These are phyloP conservation scores for Agrilus cyanescens DNA, from an alignment of 2,888 invertebrate genomes.

Conservation along the genomic window DNA sequence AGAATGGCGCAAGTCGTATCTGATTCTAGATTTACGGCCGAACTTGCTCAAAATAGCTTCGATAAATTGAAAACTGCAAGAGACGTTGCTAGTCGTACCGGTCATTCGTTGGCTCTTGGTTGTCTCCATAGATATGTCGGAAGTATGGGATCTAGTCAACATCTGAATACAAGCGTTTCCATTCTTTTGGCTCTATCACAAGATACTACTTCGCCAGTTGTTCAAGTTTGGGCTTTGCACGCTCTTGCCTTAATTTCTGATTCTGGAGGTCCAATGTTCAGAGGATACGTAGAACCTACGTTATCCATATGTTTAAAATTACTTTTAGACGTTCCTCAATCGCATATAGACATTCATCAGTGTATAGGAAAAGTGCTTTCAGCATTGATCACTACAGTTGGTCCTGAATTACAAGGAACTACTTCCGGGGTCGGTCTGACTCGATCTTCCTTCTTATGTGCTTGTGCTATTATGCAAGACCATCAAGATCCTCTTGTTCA, in stretches of 20 bases:
- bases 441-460: conserved; percentile 77
- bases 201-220: conserved; percentile 82
- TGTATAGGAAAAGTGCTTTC: conserved; percentile 88
- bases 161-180: conserved; percentile 87
- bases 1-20: conserved; percentile 83
- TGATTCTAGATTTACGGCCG: conserved; percentile 78
- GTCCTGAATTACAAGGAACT: conserved; percentile 90
- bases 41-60: conserved; percentile 80
- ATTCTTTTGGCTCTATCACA: conserved; percentile 89
- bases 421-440: conserved; percentile 62
- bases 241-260: conserved; percentile 92
- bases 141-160: conserved; percentile 91
- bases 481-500: conserved; percentile 86
- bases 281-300: conserved; percentile 91
- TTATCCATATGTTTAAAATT: conserved; percentile 83
- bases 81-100: conserved; percentile 77
- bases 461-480: conserved; percentile 84
- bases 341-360: conserved; percentile 82
- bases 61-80: conserved; percentile 76
- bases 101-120: conserved; percentile 86
- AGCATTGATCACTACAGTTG: conserved; percentile 93
- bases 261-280: conserved; percentile 98
- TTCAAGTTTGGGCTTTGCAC: conserved; percentile 98
- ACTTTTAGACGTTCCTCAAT: conserved; percentile 79
- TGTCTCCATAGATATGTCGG: conserved; percentile 93